These are phyloP conservation scores for Phengaris alcon DNA, from an alignment of 2,888 invertebrate genomes.

Conservation along the genomic window DNA sequence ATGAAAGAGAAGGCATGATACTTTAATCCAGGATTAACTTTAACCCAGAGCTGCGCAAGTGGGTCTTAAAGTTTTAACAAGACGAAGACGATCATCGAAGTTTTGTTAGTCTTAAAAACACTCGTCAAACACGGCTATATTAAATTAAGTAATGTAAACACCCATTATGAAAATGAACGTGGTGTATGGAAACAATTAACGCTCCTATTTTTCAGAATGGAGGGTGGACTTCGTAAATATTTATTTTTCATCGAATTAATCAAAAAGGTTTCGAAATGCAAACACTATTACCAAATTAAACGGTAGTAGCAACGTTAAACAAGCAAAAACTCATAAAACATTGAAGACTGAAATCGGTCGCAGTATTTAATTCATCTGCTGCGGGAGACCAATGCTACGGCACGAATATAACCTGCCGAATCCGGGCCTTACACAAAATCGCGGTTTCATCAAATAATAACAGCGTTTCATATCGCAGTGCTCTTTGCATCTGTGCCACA, in stretches of 20 bases:
- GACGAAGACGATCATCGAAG: not conserved
- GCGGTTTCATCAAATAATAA: not conserved
- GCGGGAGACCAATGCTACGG: no score
- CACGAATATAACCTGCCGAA: no score
- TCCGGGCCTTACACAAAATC: no score
- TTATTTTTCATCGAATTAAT: slow-evolving; percentile 6
- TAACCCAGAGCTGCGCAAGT: no score
- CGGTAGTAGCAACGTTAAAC: not conserved
- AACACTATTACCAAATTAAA: slow-evolving; percentile 11
- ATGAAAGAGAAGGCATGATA: no score
- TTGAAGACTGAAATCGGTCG: not conserved
- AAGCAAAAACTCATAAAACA: not conserved
- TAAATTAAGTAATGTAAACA: not conserved
- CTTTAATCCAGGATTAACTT: no score
- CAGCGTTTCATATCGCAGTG: not conserved
- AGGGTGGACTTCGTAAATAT: slow-evolving; percentile 2
- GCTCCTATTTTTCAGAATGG: not conserved
- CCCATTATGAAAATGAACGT: not conserved
- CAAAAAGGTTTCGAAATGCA: not conserved
- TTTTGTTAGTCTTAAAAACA: no score
- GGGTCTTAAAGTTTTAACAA: not conserved
- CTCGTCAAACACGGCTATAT: not conserved
- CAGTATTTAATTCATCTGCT: no score
- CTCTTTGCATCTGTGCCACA: not conserved
- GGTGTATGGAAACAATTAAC: not conserved